phyloP scores from a whole-genome alignment of 2,797 vertebrate species.

The Salarias fasciatus region DNA sequence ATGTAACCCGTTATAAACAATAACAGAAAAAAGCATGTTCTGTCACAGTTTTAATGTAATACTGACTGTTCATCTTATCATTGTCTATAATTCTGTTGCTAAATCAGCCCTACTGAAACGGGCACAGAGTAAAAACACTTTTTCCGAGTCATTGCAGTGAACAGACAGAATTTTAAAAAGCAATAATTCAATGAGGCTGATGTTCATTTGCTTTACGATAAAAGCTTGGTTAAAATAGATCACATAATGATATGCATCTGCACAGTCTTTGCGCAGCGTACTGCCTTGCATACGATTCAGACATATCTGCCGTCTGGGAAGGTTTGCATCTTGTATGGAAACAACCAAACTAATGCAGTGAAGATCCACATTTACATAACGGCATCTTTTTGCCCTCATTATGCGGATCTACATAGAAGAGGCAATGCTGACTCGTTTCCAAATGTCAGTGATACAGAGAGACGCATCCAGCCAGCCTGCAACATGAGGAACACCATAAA shows the following conservation, averaged over 20 bases:
- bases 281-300: too few species aligned
- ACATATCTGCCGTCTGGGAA: too few species aligned
- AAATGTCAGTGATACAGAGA: slow-evolving; percentile 1
- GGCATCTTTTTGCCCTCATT: not conserved
- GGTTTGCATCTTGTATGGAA: too few species aligned
- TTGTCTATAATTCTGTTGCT: slow-evolving; percentile 11
- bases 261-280: too few species aligned
- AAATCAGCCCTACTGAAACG: slow-evolving; percentile 3
- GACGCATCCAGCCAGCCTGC: not conserved
- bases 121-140: too few species aligned
- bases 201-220: not conserved
- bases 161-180: not conserved
- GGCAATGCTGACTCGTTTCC: not conserved
- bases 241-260: not conserved
- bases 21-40: not conserved
- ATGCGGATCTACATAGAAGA: slow-evolving; percentile 1
- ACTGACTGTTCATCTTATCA: not conserved
- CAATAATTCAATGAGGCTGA: slow-evolving; percentile 1
- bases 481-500: slow-evolving; percentile 21
- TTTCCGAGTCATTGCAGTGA: not conserved
- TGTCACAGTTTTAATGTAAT: not conserved
- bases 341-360: too few species aligned
- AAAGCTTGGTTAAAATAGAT: not conserved
- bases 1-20: too few species aligned
- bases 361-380: too few species aligned